Percentiles rank a stretch among this genome's conserved stretches.
Conservation (phyloP, 1,140 invertebrate species). For the Apis dorsata region DNA sequence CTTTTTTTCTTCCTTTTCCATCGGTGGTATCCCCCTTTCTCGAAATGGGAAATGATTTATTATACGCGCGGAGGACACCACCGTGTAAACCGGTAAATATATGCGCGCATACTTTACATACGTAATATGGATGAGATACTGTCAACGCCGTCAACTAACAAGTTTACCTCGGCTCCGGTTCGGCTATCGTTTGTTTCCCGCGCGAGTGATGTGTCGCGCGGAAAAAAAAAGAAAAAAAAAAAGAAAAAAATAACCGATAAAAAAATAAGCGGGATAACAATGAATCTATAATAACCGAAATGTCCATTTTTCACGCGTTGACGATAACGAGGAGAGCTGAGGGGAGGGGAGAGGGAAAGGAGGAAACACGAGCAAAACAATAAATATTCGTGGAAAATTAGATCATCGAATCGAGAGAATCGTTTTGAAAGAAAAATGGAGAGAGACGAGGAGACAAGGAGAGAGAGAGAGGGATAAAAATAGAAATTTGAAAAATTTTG, state of each 20-base stretch:
- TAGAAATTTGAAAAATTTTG: no score
- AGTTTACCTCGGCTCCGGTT: conserved; percentile 31
- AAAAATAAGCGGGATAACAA: conserved; percentile 11
- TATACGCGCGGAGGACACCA: not conserved
- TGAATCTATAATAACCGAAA: conserved; percentile 15
- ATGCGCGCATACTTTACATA: conserved; percentile 39
- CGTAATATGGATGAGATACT: conserved; percentile 54
- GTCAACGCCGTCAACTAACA: conserved; percentile 58
- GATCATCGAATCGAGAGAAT: not conserved
- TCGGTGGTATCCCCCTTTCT: conserved; percentile 43
- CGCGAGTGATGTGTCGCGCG: conserved; percentile 42
- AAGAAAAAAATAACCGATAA: conserved; percentile 17
- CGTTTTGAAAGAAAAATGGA: no score
- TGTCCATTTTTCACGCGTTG: conserved; percentile 18
- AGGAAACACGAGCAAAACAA: not conserved
- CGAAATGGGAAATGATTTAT: conserved; percentile 44
- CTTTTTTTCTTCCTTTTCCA: conserved; percentile 17
- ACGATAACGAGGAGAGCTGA: not conserved
- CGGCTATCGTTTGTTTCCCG: conserved; percentile 51
- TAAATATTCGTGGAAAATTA: not conserved
- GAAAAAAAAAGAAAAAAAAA: conserved; percentile 17
- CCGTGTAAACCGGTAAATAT: conserved; percentile 33
- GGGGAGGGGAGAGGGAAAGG: not conserved
- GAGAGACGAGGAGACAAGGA: no score
- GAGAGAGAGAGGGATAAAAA: no score